Base-by-base conservation (phyloP, 2,797 vertebrate genomes). In the Falco naumanni region DNA sequence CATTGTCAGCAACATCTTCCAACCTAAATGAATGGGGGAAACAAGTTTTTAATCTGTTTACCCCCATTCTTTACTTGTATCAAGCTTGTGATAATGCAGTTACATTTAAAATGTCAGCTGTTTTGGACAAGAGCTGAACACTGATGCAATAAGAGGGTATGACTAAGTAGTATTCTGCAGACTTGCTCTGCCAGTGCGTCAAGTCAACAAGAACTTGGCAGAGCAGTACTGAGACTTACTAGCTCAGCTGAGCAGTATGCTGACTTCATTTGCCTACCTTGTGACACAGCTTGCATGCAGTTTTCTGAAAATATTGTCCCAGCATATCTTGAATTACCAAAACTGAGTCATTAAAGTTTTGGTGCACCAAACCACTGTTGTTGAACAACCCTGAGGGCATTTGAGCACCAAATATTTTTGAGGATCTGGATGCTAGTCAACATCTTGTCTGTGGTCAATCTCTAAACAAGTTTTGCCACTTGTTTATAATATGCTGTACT, bases 171-270 rank as follows among this genome's bases (percentile, higher is more conserved):
- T 68, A 24, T 60, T 76, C 61, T 59, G 69, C 54, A 94, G 86
- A 94, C 95, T 87, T 79, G 93, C 45, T 94, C 89, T 85, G 68
- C 95, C 75, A 60, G 92, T 85, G 81, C 64, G 89, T 96, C 84
- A 33, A 70, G 92, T 82, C 63, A 45, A 24, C 48, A 74, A 60
- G 63, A 54, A 43, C 24, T 78, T 88, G 63, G 45, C 59, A 72
- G 65, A 91, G 80, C 75, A 70, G 21, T 43, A 57, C 76, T 70
- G 50, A 47, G 74, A 39, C 47, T 43, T 29, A 16, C 1, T 14
- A 69, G 51, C 63, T 89, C 51, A 60, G 48, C 86, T 72, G 33
- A 87, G 56, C 25, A 17, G 37, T 3, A 5, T 45, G 3, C n/a
- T 69, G 74, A 6, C 17, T 94, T 84, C 13, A 45, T 71, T 64